Conservation (phyloP, 30 jellyfish, hydroid and myxozoan genomes). For the Haliclystus octoradiatus region DNA sequence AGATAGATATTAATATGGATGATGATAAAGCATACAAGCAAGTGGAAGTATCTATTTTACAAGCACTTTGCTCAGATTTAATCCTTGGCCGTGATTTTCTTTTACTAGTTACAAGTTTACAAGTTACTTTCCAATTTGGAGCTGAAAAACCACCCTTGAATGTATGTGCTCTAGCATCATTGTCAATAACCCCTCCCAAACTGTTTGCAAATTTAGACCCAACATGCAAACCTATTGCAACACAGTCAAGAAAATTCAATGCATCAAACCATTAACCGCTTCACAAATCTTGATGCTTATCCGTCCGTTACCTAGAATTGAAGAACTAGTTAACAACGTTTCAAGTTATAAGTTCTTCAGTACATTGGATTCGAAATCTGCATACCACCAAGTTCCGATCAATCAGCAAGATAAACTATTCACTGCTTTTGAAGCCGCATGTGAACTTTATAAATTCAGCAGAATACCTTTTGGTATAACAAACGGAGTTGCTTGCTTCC, state of each 20-base stretch:
- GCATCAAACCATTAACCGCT: conserved; percentile 22
- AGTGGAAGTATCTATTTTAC: no score
- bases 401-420: conserved; percentile 20
- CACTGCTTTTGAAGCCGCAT: conserved; percentile 44
- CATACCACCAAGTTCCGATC: conserved; percentile 48
- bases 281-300: conserved; percentile 30
- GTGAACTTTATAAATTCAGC: conserved; percentile 23
- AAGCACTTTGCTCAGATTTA: no score
- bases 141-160: conserved; percentile 2
- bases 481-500: conserved; percentile 57
- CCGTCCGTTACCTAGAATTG: conserved; percentile 42
- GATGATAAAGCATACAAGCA: no score
- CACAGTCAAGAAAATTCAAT: conserved; percentile 37
- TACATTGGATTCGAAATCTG: conserved; percentile 28
- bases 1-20: no score
- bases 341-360: conserved; percentile 28
- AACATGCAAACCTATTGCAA: conserved; percentile 57
- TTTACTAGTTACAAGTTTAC: no score
- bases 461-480: conserved; percentile 63
- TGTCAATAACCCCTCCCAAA: conserved; percentile 29
- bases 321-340: conserved; percentile 31
- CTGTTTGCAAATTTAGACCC: no score
- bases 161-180: conserved; percentile 11
- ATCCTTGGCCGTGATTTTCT: no score
- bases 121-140: no score